A percentile compares a stretch with the other conserved stretches of the same genome.
Conservation (phyloP, 2,113 vertebrate genomes). For the Chinchilla lanigera region DNA sequence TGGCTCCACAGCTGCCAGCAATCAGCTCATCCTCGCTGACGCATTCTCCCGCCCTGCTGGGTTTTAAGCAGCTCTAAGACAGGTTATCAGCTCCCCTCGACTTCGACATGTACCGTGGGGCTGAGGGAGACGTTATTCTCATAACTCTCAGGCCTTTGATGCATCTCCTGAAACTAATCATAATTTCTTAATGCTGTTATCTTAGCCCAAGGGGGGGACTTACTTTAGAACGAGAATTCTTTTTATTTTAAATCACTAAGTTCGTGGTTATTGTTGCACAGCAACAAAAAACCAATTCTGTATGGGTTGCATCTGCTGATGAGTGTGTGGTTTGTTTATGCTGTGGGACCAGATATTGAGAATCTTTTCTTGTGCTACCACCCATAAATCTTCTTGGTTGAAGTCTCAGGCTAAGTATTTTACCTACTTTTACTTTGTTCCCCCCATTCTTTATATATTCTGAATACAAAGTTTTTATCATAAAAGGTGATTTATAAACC, state of each 20-base stretch:
- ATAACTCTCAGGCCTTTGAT: not conserved
- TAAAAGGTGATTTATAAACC: not conserved
- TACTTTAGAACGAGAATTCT: not conserved
- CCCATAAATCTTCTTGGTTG: not conserved
- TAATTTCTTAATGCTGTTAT: not conserved
- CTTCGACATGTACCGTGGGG: not conserved
- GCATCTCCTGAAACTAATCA: not conserved
- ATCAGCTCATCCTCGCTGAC: not conserved
- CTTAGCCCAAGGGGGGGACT: not conserved
- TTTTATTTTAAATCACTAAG: not conserved
- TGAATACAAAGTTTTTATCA: not conserved
- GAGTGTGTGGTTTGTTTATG: not conserved
- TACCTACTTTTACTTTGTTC: not conserved
- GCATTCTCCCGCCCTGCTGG: no score
- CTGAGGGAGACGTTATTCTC: not conserved
- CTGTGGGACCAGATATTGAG: not conserved
- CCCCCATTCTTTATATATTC: not conserved
- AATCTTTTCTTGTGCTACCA: not conserved
- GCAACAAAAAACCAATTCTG: not conserved
- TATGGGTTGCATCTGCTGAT: not conserved
- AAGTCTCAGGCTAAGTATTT: not conserved
- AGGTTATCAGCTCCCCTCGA: rapidly evolving
- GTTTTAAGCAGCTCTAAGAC: not conserved
- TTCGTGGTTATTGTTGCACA: not conserved
- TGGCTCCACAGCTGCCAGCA: not conserved